Percentiles rank a stretch among this genome's conserved stretches.
Conservation (phyloP, 64 coral and sea anemone species). For the Orbicella faveolata region DNA sequence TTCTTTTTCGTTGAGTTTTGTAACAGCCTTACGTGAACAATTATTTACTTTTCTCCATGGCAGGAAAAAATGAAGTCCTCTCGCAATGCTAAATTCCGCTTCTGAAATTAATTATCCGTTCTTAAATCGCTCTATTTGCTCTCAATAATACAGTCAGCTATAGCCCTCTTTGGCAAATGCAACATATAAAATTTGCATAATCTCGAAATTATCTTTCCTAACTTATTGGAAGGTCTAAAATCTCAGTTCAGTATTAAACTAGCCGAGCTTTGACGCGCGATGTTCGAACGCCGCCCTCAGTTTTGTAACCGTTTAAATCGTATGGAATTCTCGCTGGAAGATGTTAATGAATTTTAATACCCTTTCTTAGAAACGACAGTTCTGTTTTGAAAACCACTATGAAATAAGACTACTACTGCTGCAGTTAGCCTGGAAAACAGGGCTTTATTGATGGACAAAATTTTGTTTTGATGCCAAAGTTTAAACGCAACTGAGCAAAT, state of each 20-base stretch:
- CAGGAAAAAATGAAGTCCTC: not conserved
- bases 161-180: not conserved
- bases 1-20: not conserved
- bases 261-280: not conserved
- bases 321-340: no score
- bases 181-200: not conserved
- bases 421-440: no score
- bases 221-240: not conserved
- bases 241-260: not conserved
- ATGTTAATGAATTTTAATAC: no score
- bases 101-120: not conserved
- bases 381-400: no score
- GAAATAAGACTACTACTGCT: no score
- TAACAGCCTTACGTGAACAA: not conserved
- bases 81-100: not conserved
- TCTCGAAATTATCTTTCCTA: not conserved
- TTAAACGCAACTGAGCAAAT: no score
- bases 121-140: not conserved
- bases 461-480: no score
- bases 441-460: no score
- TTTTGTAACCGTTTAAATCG: no score
- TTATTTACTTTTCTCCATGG: not conserved
- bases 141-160: not conserved
- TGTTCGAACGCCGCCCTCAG: no score
- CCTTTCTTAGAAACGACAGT: no score